Conservation (phyloP, 2,113 vertebrate genomes). For the Zosterops borbonicus region DNA sequence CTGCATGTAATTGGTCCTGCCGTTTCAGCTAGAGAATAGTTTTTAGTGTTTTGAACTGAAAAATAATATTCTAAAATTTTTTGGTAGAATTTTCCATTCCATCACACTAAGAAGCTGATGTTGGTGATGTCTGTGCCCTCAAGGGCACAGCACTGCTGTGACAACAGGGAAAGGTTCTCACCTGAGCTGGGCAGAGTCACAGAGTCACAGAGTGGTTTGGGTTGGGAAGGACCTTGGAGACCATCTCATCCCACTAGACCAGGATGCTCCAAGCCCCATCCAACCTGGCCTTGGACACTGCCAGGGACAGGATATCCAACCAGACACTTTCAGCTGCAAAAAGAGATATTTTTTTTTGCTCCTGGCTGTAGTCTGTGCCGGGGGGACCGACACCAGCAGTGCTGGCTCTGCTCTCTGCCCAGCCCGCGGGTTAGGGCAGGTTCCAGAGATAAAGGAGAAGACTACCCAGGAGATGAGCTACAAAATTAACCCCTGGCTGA, state of each 20-base stretch:
- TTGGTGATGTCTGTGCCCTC: background rate
- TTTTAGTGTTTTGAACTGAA: background rate
- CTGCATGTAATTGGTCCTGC: background rate
- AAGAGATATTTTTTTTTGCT: background rate
- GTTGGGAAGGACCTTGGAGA: too few species aligned
- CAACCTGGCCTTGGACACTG: background rate
- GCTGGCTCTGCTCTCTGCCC: background rate
- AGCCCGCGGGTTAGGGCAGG: background rate
- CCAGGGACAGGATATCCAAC: background rate
- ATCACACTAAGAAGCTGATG: background rate
- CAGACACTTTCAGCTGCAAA: background rate
- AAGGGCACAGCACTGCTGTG: too few species aligned
- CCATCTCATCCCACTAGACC: fast-evolving
- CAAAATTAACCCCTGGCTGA: background rate
- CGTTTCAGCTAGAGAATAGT: fast-evolving
- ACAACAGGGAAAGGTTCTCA: fast-evolving
- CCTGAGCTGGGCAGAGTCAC: background rate
- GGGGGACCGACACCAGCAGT: background rate
- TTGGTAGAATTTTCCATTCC: background rate
- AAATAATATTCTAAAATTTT: background rate
- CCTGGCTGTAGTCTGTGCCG: fast-evolving
- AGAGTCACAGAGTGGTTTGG: background rate
- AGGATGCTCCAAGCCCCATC: background rate
- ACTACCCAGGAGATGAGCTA: background rate
- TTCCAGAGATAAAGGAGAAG: background rate